Conservation (phyloP, 2,113 vertebrate species). For the Sceloporus undulatus region DNA sequence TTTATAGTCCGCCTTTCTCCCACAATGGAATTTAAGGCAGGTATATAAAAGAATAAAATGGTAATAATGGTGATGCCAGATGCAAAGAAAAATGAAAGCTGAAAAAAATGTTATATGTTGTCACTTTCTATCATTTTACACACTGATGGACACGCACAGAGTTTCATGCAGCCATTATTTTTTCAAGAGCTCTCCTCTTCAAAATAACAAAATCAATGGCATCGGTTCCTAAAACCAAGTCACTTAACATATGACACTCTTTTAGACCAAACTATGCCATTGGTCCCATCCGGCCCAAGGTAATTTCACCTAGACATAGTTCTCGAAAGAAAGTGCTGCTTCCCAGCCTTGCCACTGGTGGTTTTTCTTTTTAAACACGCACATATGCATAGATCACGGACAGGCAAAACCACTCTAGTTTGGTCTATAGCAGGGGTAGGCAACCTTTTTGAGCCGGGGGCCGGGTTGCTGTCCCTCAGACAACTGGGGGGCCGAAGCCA, state of each 20-base stretch:
- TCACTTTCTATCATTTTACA: background rate
- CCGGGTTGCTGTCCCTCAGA: no score
- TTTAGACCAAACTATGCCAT: background rate
- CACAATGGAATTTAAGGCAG: no score
- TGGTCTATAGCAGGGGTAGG: no score
- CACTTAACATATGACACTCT: background rate
- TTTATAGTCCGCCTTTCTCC: no score
- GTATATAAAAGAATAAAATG: background rate
- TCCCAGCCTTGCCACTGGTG: background rate
- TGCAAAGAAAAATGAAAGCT: background rate
- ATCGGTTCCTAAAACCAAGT: background rate
- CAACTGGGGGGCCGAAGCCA: no score
- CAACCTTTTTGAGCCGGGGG: no score
- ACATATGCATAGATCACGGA: no score
- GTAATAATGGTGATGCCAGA: no score
- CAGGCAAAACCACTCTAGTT: no score
- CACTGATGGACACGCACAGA: no score
- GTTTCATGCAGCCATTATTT: background rate
- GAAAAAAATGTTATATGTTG: background rate
- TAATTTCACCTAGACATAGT: background rate
- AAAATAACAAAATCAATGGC: background rate
- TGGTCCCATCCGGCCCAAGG: background rate
- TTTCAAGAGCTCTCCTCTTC: background rate
- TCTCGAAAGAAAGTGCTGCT: background rate
- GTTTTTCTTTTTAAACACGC: no score